Conservation (phyloP, 1,140 invertebrate species). For the Habropoda laboriosa region DNA sequence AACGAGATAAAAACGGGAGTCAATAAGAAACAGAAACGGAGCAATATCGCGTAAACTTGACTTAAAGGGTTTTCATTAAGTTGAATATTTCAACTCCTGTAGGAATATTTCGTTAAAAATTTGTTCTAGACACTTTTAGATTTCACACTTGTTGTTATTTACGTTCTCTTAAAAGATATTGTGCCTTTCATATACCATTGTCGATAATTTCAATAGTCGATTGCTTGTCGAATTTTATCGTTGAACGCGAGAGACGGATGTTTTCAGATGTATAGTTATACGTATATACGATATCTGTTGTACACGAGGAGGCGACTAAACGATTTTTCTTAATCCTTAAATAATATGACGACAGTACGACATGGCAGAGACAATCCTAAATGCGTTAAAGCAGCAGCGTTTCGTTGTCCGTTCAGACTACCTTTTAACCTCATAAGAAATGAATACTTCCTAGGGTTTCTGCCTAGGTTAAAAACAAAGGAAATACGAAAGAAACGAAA, state of each 20-base stretch:
- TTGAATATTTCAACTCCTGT: background rate
- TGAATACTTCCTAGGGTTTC: background rate
- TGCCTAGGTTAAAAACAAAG: background rate
- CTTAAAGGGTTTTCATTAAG: background rate
- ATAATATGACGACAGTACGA: background rate
- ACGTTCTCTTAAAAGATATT: slow-evolving; percentile 19
- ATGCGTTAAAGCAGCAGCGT: background rate
- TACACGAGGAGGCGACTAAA: background rate
- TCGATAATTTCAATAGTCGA: slow-evolving; percentile 20
- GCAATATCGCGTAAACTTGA: background rate
- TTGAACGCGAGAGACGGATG: slow-evolving; percentile 5
- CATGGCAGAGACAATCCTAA: background rate
- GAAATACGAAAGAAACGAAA: background rate
- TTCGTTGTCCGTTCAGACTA: background rate
- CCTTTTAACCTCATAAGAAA: background rate
- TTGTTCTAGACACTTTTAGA: slow-evolving; percentile 2
- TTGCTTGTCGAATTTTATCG: slow-evolving; percentile 20
- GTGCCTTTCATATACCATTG: slow-evolving; percentile 30
- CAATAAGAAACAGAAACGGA: slow-evolving; percentile 3
- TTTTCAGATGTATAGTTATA: slow-evolving; percentile 13
- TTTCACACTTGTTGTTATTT: background rate
- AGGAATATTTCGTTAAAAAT: background rate
- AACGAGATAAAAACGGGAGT: background rate
- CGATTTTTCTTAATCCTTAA: slow-evolving; percentile 25
- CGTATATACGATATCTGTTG: slow-evolving; percentile 30